Conservation (phyloP, 2,888 invertebrate species). For the Drosophila mettleri region DNA sequence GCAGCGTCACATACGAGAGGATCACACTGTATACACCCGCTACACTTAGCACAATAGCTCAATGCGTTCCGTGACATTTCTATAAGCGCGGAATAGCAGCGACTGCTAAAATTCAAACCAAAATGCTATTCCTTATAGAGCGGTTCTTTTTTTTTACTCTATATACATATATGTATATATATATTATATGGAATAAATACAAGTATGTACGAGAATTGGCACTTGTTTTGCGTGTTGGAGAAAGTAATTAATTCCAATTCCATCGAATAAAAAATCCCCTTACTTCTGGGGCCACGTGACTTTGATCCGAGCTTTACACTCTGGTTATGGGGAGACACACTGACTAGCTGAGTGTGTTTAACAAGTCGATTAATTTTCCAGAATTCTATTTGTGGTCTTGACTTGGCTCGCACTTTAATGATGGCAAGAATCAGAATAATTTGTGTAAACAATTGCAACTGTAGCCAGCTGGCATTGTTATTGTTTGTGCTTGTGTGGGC, state of each 20-base stretch:
- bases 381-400: conserved; percentile 11
- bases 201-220: conserved; percentile 25
- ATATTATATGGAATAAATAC: conserved; percentile 4
- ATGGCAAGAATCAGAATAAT: conserved; percentile 58
- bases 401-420: conserved; percentile 49
- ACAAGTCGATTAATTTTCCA: conserved; percentile 12
- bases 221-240: conserved; percentile 17
- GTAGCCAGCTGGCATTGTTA: conserved; percentile 45
- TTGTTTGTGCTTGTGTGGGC: conserved; percentile 20
- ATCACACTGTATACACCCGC: conserved; percentile 10
- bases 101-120: conserved; percentile 31
- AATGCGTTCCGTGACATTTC: conserved; percentile 56
- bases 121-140: conserved; percentile 5
- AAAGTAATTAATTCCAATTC: conserved; percentile 23
- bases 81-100: conserved; percentile 26
- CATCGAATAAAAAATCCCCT: conserved; percentile 35
- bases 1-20: conserved; percentile 38
- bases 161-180: neutral
- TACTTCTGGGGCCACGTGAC: conserved; percentile 3
- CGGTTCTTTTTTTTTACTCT: conserved; percentile 55
- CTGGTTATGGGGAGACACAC: conserved; percentile 17
- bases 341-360: neutral
- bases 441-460: conserved; percentile 53
- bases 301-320: conserved; percentile 9
- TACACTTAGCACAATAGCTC: conserved; percentile 54